Percentiles rank a stretch among this genome's conserved stretches.
These are phyloP conservation scores for Nanger granti DNA, from an alignment of 2,113 vertebrate genomes.

Conservation along the genomic window DNA sequence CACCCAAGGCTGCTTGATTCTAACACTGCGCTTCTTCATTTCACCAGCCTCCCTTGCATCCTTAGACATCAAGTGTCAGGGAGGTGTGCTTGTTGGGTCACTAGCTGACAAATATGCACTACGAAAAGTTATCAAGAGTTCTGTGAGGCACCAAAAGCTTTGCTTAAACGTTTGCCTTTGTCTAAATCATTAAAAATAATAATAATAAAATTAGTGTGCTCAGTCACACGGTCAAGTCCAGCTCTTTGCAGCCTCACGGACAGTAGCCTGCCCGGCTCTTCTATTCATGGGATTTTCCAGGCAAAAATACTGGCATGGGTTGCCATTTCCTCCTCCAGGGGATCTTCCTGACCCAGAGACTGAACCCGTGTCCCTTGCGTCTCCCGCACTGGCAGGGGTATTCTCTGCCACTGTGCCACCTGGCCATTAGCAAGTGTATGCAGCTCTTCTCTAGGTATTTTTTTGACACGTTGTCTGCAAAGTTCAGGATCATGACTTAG, in stretches of 20 bases:
- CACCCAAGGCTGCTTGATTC: background rate
- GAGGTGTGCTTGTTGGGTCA: rapidly evolving
- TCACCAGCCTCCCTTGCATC: background rate
- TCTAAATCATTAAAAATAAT: background rate
- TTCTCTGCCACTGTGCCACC: background rate
- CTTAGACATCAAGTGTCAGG: too few relatives aligned
- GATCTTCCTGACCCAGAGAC: background rate
- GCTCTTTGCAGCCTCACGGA: background rate
- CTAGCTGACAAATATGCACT: background rate
- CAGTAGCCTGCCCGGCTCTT: background rate
- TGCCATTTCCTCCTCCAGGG: background rate
- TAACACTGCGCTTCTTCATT: rapidly evolving
- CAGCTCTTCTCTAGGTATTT: background rate
- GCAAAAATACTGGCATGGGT: background rate
- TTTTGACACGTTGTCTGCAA: background rate
- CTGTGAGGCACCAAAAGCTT: background rate
- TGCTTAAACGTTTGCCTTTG: background rate
- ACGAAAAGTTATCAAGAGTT: background rate
- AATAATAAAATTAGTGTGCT: background rate
- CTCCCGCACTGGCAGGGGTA: background rate
- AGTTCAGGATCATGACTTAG: background rate
- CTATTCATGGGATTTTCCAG: background rate
- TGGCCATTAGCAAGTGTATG: background rate
- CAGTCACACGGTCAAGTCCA: background rate
- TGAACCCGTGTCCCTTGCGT: background rate